Evolutionary conservation across 2,797 vertebrate species (phyloP).

Genomic region (Rhinella marina): DNA sequence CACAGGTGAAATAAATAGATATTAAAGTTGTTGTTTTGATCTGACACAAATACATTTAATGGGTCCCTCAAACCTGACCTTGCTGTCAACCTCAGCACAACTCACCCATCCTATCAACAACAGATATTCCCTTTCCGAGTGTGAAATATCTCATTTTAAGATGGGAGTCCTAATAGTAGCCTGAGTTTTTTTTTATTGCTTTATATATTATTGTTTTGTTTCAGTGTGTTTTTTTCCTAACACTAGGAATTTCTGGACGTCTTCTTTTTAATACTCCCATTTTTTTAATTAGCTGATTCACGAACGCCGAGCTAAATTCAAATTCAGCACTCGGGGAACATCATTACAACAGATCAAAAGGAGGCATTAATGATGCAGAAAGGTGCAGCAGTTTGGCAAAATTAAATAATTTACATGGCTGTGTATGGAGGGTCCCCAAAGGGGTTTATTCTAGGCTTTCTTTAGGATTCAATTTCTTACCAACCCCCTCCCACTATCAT

Average conservation of each 20-base stretch:
- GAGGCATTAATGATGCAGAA: slow-evolving; percentile 81
- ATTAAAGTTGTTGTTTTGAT: slow-evolving; percentile 69
- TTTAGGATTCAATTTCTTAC: slow-evolving; percentile 52
- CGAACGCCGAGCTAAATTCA: slow-evolving; percentile 63
- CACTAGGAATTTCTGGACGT: neutral
- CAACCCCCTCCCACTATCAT: slow-evolving; percentile 37
- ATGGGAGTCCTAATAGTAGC: slow-evolving; percentile 28
- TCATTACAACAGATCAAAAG: slow-evolving; percentile 84
- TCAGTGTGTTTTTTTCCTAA: slow-evolving; percentile 9
- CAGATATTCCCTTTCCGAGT: slow-evolving; percentile 12
- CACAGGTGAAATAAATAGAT: slow-evolving; percentile 68
- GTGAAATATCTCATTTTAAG: slow-evolving; percentile 48
- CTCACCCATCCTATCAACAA: neutral
- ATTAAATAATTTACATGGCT: slow-evolving; percentile 80
- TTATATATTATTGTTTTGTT: slow-evolving; percentile 27
- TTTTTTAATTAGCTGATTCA: slow-evolving; percentile 70
- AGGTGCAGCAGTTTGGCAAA: slow-evolving; percentile 79
- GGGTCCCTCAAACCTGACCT: slow-evolving; percentile 60
- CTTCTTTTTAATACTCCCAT: slow-evolving; percentile 41
- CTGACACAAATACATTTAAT: slow-evolving; percentile 63
- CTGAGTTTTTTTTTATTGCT: neutral
- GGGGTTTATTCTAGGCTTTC: slow-evolving; percentile 59
- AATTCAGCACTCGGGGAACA: slow-evolving; percentile 73
- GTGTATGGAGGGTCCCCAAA: slow-evolving; percentile 66
- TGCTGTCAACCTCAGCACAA: slow-evolving; percentile 11